phyloP scores from a whole-genome alignment of 2,888 invertebrate species.

The Chaitophorus viminalis region DNA sequence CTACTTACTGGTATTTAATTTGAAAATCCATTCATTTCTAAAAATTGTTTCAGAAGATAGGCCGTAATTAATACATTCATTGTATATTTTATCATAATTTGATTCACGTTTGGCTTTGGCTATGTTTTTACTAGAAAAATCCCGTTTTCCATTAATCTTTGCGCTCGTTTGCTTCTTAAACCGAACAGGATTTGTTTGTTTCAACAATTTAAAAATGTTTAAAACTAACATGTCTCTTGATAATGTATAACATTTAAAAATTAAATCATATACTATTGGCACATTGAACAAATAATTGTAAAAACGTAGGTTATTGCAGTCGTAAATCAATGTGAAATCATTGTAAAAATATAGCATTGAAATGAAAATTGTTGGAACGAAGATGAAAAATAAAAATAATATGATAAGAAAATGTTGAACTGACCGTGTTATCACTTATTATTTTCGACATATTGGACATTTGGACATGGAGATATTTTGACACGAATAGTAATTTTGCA shows the following conservation, averaged over 20 bases:
- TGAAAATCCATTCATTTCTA: conserved; percentile 32
- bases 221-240: not conserved
- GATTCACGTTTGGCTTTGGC: not conserved
- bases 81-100: not conserved
- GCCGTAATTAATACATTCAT: conserved; percentile 35
- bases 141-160: not conserved
- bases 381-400: no score
- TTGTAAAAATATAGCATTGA: no score
- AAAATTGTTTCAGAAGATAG: not conserved
- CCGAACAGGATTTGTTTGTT: not conserved
- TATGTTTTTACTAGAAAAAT: not conserved
- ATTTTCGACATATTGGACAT: no score
- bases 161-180: not conserved
- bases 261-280: no score
- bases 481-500: no score
- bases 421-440: no score
- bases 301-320: no score
- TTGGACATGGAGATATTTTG: no score
- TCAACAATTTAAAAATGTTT: not conserved
- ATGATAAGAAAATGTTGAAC: no score
- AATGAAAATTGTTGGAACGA: no score
- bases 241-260: not conserved
- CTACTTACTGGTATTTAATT: conserved; percentile 14
- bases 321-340: no score
- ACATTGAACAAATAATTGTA: no score